Evolutionary conservation across 2,113 vertebrate genomes (phyloP).

Genomic region (Columba livia): DNA sequence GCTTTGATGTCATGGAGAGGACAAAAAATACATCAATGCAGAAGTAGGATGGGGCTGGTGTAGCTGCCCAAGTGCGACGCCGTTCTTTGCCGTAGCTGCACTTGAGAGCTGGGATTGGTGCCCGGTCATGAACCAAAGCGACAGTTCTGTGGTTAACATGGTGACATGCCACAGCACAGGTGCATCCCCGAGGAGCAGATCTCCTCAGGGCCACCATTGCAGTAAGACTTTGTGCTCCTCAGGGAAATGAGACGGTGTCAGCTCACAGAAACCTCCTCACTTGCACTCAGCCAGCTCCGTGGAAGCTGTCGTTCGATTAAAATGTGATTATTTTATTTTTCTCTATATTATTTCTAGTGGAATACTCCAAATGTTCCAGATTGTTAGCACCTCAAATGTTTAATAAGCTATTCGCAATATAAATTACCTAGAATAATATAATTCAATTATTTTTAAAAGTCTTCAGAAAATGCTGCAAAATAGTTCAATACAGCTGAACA

Average conservation of each 20-base stretch:
- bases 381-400: not conserved
- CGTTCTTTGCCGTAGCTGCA: fast-evolving
- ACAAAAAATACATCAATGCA: fast-evolving
- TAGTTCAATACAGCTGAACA: not conserved
- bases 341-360: not conserved
- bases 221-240: not conserved
- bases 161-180: not conserved
- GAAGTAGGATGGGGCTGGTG: not conserved
- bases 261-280: not conserved
- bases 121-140: not conserved
- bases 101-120: not conserved
- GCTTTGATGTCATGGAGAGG: not conserved
- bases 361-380: not conserved
- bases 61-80: not conserved
- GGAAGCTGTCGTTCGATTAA: not conserved
- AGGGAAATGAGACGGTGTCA: not conserved
- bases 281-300: not conserved
- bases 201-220: not conserved
- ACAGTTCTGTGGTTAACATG: not conserved
- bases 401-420: not conserved
- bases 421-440: not conserved
- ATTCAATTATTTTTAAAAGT: not conserved
- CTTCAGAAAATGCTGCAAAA: not conserved
- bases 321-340: not conserved
- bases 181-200: not conserved